Evolutionary conservation across 1,140 invertebrate species (phyloP).

Genomic region (Tyrophagus putrescentiae): DNA sequence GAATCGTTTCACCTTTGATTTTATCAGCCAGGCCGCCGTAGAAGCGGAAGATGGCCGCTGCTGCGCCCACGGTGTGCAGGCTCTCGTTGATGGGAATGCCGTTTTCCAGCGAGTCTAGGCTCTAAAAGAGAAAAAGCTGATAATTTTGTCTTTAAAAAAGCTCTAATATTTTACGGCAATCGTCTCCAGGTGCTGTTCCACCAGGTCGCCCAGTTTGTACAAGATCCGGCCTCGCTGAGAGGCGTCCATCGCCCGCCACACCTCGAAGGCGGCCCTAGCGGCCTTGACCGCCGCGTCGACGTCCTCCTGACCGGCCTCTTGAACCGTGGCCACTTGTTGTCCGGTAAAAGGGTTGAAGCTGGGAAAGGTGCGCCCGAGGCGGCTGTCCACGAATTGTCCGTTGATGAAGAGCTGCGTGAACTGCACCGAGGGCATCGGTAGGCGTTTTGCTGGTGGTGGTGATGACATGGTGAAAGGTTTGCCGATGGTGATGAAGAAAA

Average conservation of each 20-base stretch:
- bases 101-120: slow-evolving; percentile 64
- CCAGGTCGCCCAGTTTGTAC: slow-evolving; percentile 63
- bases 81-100: slow-evolving; percentile 61
- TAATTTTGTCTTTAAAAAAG: slow-evolving; percentile 6
- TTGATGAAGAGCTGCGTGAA: slow-evolving; percentile 77
- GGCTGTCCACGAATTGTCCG: slow-evolving; percentile 86
- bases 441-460: no score
- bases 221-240: slow-evolving; percentile 62
- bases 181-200: slow-evolving; percentile 59
- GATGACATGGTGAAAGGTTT: no score
- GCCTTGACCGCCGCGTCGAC: slow-evolving; percentile 22
- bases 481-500: no score
- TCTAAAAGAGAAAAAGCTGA: slow-evolving; percentile 29
- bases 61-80: slow-evolving; percentile 46
- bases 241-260: slow-evolving; percentile 81
- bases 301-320: slow-evolving; percentile 32
- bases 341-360: slow-evolving; percentile 22
- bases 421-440: background rate
- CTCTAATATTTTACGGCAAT: slow-evolving; percentile 38
- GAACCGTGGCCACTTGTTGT: slow-evolving; percentile 10
- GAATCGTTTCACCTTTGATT: slow-evolving; percentile 41
- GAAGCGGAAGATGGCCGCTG: slow-evolving; percentile 52
- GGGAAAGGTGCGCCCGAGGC: slow-evolving; percentile 41
- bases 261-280: slow-evolving; percentile 36
- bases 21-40: slow-evolving; percentile 86